Conservation (phyloP, 1,140 invertebrate species). For the Dreissena polymorpha region DNA sequence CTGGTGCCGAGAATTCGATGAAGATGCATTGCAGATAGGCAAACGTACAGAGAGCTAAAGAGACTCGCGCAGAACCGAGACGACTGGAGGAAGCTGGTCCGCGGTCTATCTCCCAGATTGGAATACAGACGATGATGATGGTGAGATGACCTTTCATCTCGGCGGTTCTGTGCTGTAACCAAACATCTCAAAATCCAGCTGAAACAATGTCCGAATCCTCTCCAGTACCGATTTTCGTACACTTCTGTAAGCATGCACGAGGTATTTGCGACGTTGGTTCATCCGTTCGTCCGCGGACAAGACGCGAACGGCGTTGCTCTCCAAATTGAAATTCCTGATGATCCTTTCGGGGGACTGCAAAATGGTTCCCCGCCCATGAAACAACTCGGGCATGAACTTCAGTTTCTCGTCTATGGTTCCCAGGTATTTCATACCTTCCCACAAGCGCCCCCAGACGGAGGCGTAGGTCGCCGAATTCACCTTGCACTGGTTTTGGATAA, state of each 20-base stretch:
- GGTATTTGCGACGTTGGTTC: conserved; percentile 12
- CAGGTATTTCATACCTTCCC: conserved; percentile 29
- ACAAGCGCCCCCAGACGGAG: conserved; percentile 5
- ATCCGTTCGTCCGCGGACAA: neutral
- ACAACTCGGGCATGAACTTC: conserved; percentile 7
- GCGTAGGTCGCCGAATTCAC: neutral
- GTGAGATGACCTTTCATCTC: neutral
- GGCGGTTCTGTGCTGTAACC: conserved; percentile 18
- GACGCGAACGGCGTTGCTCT: neutral
- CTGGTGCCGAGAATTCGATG: too few species aligned
- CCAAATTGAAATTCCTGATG: conserved; percentile 10
- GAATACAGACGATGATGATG: too few species aligned
- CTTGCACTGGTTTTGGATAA: neutral
- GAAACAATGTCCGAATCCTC: conserved; percentile 25
- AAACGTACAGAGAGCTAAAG: too few species aligned
- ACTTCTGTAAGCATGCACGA: conserved; percentile 9
- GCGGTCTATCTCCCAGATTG: too few species aligned
- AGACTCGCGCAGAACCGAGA: too few species aligned
- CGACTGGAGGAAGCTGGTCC: too few species aligned
- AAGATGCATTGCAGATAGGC: too few species aligned
- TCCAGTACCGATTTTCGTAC: neutral
- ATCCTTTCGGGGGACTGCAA: neutral
- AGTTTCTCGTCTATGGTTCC: conserved; percentile 28
- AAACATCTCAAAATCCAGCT: conserved; percentile 33
- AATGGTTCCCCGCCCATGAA: neutral